Evolutionary conservation across 2,888 invertebrate genomes (phyloP).

Genomic region (Trisateles emortualis): DNA sequence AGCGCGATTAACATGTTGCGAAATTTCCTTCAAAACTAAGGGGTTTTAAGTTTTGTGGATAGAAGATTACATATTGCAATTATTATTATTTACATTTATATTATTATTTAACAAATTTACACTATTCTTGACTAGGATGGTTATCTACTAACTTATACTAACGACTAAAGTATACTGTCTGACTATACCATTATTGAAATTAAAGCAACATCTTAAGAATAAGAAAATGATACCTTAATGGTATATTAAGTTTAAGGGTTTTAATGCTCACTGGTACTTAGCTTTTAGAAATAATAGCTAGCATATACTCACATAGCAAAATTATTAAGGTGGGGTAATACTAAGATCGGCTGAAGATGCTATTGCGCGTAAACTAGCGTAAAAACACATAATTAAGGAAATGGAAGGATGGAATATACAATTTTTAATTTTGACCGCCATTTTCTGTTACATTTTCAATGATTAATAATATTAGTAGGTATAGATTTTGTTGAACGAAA

Average conservation of each 20-base stretch:
- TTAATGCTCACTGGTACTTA: not conserved
- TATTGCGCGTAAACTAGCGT: too few species aligned
- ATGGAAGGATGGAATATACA: too few species aligned
- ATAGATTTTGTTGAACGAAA: too few species aligned
- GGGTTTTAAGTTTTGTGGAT: not conserved
- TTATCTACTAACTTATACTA: conserved; percentile 31
- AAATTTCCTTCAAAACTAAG: too few species aligned
- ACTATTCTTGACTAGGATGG: conserved; percentile 45
- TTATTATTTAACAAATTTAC: conserved; percentile 47
- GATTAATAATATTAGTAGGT: too few species aligned
- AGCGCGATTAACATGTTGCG: too few species aligned
- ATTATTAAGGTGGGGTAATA: too few species aligned
- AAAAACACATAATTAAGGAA: too few species aligned
- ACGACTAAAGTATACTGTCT: conserved; percentile 38
- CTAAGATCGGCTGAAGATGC: too few species aligned
- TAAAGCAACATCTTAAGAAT: not conserved
- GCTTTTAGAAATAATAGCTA: not conserved
- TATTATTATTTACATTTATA: conserved; percentile 22
- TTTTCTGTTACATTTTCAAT: too few species aligned
- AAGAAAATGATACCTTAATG: not conserved
- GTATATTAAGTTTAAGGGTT: not conserved
- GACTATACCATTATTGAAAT: conserved; percentile 8
- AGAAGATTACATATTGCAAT: conserved; percentile 19
- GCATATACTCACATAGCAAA: not conserved
- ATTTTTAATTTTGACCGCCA: too few species aligned